These are phyloP conservation scores for Hemicordylus capensis DNA, from an alignment of 2,113 vertebrate species.

Conservation along the genomic window DNA sequence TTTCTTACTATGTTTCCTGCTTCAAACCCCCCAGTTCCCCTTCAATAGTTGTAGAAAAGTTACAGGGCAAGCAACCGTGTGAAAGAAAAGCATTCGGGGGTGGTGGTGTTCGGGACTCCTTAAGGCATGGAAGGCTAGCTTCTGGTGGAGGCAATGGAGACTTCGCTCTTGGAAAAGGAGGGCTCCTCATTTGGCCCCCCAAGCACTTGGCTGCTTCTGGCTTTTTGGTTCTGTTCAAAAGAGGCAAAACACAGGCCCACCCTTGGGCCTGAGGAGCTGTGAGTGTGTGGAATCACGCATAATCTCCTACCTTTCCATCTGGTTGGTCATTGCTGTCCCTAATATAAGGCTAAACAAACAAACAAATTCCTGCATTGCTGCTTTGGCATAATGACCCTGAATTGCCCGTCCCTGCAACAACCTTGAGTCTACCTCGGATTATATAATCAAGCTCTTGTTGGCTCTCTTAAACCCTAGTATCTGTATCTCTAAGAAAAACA, in stretches of 20 bases:
- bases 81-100: not conserved
- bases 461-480: constrained; percentile 5
- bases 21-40: not conserved
- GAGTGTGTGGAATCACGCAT: too few relatives aligned
- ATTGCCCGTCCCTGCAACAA: not conserved
- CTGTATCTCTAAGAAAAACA: constrained; percentile 23
- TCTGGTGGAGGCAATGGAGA: not conserved
- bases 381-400: not conserved
- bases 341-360: not conserved
- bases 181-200: not conserved
- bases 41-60: too few relatives aligned
- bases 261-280: not conserved
- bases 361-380: not conserved
- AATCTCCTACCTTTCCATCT: not conserved
- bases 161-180: not conserved
- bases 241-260: not conserved
- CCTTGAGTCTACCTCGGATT: not conserved
- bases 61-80: not conserved
- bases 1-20: not conserved
- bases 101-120: too few relatives aligned
- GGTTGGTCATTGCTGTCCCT: not conserved
- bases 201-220: not conserved
- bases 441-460: not conserved
- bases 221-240: not conserved
- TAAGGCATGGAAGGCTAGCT: not conserved